phyloP scores from a whole-genome alignment of 2,113 vertebrate species.

The Oreochromis niloticus region DNA sequence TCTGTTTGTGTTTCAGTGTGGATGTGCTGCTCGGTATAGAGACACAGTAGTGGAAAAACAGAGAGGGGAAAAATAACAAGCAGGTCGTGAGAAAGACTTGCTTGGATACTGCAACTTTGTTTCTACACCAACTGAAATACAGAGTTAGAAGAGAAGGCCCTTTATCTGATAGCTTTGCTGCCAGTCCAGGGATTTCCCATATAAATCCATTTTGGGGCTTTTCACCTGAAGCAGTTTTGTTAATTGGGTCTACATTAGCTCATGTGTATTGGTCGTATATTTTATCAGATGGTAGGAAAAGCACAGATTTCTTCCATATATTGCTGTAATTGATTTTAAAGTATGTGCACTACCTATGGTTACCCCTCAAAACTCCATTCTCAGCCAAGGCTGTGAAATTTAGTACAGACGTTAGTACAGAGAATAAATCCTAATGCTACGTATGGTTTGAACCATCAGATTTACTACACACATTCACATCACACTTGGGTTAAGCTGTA shows the following conservation, averaged over 20 bases:
- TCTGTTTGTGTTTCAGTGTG: constrained; percentile 1
- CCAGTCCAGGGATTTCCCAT: neutral
- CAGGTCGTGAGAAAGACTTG: neutral
- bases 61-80: neutral
- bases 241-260: neutral
- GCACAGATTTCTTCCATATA: neutral
- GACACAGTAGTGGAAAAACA: neutral
- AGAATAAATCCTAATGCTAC: neutral
- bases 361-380: neutral
- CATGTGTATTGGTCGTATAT: neutral
- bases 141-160: neutral
- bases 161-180: neutral
- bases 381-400: neutral
- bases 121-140: neutral
- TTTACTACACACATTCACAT: neutral
- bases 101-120: neutral
- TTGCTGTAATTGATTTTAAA: neutral
- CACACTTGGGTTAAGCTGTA: neutral
- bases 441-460: neutral
- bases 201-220: neutral
- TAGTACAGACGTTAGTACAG: neutral
- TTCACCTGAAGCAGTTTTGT: neutral
- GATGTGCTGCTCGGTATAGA: neutral
- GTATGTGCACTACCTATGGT: neutral
- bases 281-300: neutral